A percentile compares a stretch with the other conserved stretches of the same genome.
Evolutionary conservation across 2,888 invertebrate species (phyloP).

Genomic region (Shargacucullia verbasci): DNA sequence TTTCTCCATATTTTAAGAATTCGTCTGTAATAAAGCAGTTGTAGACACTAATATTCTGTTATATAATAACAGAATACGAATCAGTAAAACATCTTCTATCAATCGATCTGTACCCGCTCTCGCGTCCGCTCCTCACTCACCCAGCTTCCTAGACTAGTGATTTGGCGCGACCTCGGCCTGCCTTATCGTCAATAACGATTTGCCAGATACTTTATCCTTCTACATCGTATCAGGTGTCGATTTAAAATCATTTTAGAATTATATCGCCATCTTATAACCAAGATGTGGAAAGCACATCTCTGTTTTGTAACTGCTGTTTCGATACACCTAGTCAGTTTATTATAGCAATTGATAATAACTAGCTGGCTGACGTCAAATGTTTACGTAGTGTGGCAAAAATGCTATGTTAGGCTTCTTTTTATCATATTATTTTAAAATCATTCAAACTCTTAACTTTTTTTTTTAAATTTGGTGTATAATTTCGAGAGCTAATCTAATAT

Average conservation of each 20-base stretch:
- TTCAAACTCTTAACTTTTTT: too few species aligned
- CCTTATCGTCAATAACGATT: conserved; percentile 66
- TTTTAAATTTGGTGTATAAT: too few species aligned
- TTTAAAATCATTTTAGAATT: conserved; percentile 63
- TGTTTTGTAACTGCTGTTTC: conserved; percentile 41
- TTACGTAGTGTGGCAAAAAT: too few species aligned
- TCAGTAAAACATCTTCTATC: too few species aligned
- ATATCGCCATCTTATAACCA: conserved; percentile 48
- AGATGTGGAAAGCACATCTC: conserved; percentile 47
- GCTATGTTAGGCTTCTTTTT: too few species aligned
- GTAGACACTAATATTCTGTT: too few species aligned
- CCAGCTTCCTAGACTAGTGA: conserved; percentile 49
- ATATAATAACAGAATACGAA: too few species aligned
- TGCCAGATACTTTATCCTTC: conserved; percentile 61
- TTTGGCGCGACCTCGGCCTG: conserved; percentile 69
- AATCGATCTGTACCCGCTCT: conserved; percentile 1
- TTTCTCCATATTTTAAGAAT: too few species aligned
- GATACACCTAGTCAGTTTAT: conserved; percentile 28
- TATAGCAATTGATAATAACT: conserved; percentile 30
- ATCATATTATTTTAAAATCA: too few species aligned
- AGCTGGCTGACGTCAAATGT: conserved; percentile 2
- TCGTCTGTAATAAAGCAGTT: too few species aligned
- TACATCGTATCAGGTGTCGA: conserved; percentile 60
- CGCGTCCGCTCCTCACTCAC: conserved; percentile 34
- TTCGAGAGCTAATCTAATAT: too few species aligned